These are phyloP conservation scores for Lamellibrachia satsuma DNA, from an alignment of 2,888 invertebrate genomes.

Conservation along the genomic window DNA sequence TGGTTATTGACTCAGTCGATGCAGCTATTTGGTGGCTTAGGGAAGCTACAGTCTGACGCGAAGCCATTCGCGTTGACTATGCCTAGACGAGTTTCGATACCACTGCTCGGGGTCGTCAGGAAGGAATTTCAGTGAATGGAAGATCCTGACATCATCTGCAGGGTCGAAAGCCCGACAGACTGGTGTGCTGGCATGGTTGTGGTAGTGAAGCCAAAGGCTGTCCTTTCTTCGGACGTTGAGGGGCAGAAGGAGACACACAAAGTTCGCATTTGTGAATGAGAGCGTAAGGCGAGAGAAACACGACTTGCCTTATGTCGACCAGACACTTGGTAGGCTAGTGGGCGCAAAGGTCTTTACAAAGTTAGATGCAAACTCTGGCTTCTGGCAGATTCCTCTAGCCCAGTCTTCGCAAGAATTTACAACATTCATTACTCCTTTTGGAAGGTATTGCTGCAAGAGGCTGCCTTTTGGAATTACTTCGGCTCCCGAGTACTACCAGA, in stretches of 20 bases:
- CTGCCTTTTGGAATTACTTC: slow-evolving; percentile 32
- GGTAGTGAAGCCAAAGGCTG: neutral
- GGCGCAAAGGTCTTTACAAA: slow-evolving; percentile 35
- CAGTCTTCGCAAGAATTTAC: neutral
- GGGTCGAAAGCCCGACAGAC: neutral
- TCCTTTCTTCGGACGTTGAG: neutral
- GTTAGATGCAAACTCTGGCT: slow-evolving; percentile 41
- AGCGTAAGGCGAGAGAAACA: neutral
- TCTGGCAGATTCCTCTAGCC: slow-evolving; percentile 29
- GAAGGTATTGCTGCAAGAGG: slow-evolving; percentile 17
- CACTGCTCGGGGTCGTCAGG: neutral
- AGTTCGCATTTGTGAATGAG: slow-evolving; percentile 26
- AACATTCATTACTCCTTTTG: slow-evolving; percentile 28
- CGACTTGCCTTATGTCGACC: neutral
- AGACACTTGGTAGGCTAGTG: neutral
- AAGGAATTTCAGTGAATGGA: neutral
- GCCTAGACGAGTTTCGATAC: neutral
- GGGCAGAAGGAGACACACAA: slow-evolving; percentile 32
- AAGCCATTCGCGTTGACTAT: no score
- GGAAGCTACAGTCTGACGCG: slow-evolving; percentile 18
- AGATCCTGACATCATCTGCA: neutral
- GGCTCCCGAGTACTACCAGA: slow-evolving; percentile 31
- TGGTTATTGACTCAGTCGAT: no score
- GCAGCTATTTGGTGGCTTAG: slow-evolving; percentile 27
- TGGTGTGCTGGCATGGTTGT: neutral